These are phyloP conservation scores for Oxyura jamaicensis DNA, from an alignment of 2,113 vertebrate species.

Conservation along the genomic window DNA sequence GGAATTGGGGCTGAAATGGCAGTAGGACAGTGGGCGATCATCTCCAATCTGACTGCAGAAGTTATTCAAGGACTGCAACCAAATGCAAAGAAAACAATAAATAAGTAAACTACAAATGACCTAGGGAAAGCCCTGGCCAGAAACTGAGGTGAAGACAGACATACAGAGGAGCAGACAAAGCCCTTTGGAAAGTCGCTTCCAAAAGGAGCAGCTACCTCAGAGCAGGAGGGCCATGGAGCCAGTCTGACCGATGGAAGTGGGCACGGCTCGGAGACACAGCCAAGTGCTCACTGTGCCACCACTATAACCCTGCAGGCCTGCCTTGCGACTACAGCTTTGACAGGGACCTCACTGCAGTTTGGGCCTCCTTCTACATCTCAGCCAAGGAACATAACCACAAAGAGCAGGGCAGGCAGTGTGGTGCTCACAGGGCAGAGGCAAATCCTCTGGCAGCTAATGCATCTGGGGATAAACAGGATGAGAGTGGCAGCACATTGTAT, in stretches of 20 bases:
- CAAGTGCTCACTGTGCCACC: background rate
- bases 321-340: background rate
- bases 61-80: constrained; percentile 92
- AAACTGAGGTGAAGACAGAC: background rate
- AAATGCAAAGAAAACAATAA: background rate
- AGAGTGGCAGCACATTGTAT: background rate
- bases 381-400: background rate
- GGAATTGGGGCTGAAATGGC: constrained; percentile 96
- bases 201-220: background rate
- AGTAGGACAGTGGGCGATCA: constrained; percentile 95
- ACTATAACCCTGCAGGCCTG: background rate
- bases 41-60: constrained; percentile 99
- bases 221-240: background rate
- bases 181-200: background rate
- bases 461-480: background rate
- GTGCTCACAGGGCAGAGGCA: background rate
- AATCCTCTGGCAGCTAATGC: background rate
- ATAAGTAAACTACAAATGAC: background rate
- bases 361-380: background rate
- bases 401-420: rapidly evolving
- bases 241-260: rapidly evolving
- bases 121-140: background rate
- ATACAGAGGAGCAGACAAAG: background rate
- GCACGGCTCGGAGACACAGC: background rate
- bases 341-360: background rate